Evolutionary conservation across 2,888 invertebrate species (phyloP).

Genomic region (Stomorhina lunata): DNA sequence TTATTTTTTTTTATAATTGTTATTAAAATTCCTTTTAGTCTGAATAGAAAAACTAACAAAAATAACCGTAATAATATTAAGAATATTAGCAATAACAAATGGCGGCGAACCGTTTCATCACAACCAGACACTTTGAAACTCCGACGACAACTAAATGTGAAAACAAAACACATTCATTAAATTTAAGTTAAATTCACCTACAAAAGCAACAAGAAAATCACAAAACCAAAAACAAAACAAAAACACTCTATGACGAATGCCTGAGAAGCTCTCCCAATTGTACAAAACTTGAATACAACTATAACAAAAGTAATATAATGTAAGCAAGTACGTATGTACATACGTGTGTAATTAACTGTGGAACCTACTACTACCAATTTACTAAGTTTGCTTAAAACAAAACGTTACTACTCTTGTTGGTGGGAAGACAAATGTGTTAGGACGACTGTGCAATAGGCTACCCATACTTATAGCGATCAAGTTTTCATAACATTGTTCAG

Average conservation of each 20-base stretch:
- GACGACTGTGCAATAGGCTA: too few species aligned
- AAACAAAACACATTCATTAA: conserved; percentile 42
- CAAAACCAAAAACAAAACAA: background rate
- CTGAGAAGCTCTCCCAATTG: conserved; percentile 22
- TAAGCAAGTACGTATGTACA: background rate
- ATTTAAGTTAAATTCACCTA: conserved; percentile 43
- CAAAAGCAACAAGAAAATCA: background rate
- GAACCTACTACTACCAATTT: too few species aligned
- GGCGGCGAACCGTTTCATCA: conserved; percentile 13
- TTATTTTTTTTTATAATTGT: too few species aligned
- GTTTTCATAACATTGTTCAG: too few species aligned
- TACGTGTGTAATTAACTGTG: background rate
- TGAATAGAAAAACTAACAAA: conserved; percentile 21
- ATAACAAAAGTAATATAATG: background rate
- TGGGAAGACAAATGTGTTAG: background rate
- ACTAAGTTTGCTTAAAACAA: background rate
- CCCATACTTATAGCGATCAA: too few species aligned
- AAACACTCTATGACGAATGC: background rate
- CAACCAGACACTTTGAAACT: conserved; percentile 67
- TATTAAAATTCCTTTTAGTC: background rate
- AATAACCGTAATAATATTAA: conserved; percentile 11
- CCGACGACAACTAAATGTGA: conserved; percentile 67
- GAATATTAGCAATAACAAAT: background rate
- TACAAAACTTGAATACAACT: conserved; percentile 17
- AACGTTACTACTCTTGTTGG: background rate